A percentile compares a stretch with the other conserved stretches of the same genome.
Conservation (phyloP, 2,888 invertebrate species). For the Sinhomidia bicolor region DNA sequence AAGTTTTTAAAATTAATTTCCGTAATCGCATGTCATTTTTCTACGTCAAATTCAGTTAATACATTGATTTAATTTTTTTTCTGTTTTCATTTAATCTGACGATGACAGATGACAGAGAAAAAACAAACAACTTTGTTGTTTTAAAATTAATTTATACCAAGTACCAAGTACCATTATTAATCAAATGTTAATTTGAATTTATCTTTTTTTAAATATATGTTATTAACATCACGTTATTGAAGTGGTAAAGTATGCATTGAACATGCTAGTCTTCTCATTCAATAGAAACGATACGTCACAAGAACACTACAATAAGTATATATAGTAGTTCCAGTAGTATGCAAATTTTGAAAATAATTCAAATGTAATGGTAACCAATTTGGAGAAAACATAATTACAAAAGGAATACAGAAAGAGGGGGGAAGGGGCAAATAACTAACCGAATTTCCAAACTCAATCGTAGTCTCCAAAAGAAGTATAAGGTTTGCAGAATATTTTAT, state of each 20-base stretch:
- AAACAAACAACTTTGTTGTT: not conserved
- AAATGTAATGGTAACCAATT: not conserved
- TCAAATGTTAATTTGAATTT: not conserved
- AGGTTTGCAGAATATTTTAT: not conserved
- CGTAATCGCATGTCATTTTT: not conserved
- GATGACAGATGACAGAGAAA: not conserved
- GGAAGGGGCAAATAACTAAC: not conserved
- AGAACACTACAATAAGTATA: not conserved
- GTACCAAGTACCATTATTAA: not conserved
- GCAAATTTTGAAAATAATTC: too few relatives aligned
- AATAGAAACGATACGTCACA: not conserved
- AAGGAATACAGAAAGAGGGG: not conserved
- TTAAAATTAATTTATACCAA: not conserved
- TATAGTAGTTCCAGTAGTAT: not conserved
- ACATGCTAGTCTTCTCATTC: slow-evolving; percentile 52
- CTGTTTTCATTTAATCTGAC: not conserved
- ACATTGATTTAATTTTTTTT: not conserved
- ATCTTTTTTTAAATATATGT: not conserved
- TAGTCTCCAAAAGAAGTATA: not conserved
- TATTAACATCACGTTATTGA: not conserved
- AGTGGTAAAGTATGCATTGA: slow-evolving; percentile 39
- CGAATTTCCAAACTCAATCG: not conserved
- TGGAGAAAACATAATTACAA: not conserved
- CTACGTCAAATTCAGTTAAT: not conserved
- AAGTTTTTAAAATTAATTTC: not conserved